Percentiles rank a stretch among this genome's conserved stretches.
Conservation (phyloP, 2,888 invertebrate species). For the Leucoma salicis region DNA sequence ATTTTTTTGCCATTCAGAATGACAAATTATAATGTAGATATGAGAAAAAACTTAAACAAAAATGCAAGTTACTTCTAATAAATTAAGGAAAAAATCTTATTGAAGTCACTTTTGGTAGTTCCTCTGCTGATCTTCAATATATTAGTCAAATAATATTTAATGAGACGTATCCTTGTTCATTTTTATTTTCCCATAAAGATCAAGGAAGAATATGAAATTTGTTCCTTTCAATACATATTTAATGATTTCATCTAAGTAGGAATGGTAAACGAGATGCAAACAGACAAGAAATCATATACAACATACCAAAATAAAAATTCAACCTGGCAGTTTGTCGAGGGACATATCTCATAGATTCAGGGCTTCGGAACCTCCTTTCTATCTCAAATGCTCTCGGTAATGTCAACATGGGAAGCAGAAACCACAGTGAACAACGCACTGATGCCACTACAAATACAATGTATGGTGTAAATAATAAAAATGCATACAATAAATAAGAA, state of each 20-base stretch:
- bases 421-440: conserved; percentile 92
- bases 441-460: conserved; percentile 93
- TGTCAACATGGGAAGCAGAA: conserved; percentile 93
- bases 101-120: too few relatives aligned
- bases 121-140: too few relatives aligned
- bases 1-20: too few relatives aligned
- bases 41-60: too few relatives aligned
- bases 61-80: too few relatives aligned
- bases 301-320: conserved; percentile 94
- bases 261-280: conserved; percentile 85
- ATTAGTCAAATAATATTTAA: conserved; percentile 2
- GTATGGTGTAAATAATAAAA: conserved; percentile 95
- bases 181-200: neutral
- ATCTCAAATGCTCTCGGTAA: conserved; percentile 94
- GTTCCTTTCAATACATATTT: neutral
- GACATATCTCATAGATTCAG: conserved; percentile 89
- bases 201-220: neutral
- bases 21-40: too few relatives aligned
- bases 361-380: conserved; percentile 92
- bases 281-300: conserved; percentile 93
- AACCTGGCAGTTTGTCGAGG: conserved; percentile 94
- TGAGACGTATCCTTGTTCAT: neutral
- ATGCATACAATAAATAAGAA: conserved; percentile 94
- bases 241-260: conserved; percentile 55
- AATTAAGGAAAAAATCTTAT: too few relatives aligned